Conservation (phyloP, 2,113 vertebrate genomes). For the Anhinga rufa region DNA sequence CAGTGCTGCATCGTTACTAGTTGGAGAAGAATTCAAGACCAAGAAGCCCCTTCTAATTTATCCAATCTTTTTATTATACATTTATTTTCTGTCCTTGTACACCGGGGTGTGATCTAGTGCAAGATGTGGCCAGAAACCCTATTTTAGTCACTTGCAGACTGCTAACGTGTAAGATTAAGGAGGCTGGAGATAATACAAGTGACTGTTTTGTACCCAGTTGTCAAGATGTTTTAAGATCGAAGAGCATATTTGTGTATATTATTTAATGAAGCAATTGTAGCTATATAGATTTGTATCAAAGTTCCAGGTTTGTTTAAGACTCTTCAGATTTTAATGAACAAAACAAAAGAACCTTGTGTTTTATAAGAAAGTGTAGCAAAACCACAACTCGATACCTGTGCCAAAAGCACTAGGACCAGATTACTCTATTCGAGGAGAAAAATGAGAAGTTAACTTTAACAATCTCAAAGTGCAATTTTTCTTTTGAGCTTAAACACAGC, state of each 20-base stretch:
- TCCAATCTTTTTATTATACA: conserved; percentile 98
- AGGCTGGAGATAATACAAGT: conserved; percentile 30
- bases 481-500: conserved; percentile 63
- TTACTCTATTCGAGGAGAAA: conserved; percentile 51
- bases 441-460: conserved; percentile 53
- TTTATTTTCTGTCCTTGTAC: conserved; percentile 99
- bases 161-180: conserved; percentile 30
- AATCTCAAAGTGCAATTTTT: conserved; percentile 71
- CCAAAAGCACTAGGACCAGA: conserved; percentile 71
- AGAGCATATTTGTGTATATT: conserved; percentile 74
- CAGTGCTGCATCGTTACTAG: conserved; percentile 96
- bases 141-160: conserved; percentile 56
- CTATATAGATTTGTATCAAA: conserved; percentile 79
- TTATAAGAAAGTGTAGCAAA: conserved; percentile 67
- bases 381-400: conserved; percentile 61
- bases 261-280: conserved; percentile 79
- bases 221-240: conserved; percentile 60
- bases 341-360: conserved; percentile 65
- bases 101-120: conserved; percentile 88
- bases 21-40: conserved; percentile 98
- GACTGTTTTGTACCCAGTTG: conserved; percentile 64
- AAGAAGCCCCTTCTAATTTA: conserved; percentile 99
- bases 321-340: conserved; percentile 73
- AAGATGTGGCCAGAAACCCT: conserved; percentile 59
- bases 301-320: conserved; percentile 74